A percentile compares a stretch with the other conserved stretches of the same genome.
Conservation (phyloP, 2,113 vertebrate genomes). For the Psilopsiagon aurifrons region DNA sequence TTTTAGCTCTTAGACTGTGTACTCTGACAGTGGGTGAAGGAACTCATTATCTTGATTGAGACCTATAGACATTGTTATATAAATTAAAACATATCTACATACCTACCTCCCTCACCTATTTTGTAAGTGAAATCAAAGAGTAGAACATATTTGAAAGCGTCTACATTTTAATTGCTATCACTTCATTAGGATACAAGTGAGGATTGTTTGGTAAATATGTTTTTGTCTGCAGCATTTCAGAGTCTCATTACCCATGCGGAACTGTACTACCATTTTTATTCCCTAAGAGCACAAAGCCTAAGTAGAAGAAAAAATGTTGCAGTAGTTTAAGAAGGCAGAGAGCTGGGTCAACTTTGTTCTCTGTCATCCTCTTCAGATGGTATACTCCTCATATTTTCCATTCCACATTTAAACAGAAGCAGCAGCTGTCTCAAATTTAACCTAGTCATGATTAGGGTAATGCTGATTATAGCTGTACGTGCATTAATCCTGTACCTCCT, state of each 20-base stretch:
- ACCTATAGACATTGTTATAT: background rate
- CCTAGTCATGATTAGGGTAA: background rate
- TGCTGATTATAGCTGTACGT: background rate
- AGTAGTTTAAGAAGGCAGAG: background rate
- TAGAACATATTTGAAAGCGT: background rate
- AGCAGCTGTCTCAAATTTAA: background rate
- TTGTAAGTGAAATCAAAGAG: background rate
- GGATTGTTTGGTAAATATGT: background rate
- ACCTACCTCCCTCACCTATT: background rate
- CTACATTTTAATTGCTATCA: background rate
- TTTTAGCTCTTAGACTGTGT: background rate
- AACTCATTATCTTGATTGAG: background rate
- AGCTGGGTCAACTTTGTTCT: background rate
- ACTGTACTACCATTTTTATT: background rate
- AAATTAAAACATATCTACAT: background rate
- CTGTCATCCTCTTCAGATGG: background rate
- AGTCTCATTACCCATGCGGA: background rate
- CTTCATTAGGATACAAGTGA: background rate
- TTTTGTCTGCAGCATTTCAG: conserved; percentile 4
- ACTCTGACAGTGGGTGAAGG: background rate
- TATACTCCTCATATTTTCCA: background rate
- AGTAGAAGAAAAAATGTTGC: background rate
- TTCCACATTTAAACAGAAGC: background rate
- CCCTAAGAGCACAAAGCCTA: background rate
- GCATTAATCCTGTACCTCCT: background rate